These are phyloP conservation scores for Tipula vernalis DNA, from an alignment of 2,888 invertebrate genomes.

Conservation along the genomic window DNA sequence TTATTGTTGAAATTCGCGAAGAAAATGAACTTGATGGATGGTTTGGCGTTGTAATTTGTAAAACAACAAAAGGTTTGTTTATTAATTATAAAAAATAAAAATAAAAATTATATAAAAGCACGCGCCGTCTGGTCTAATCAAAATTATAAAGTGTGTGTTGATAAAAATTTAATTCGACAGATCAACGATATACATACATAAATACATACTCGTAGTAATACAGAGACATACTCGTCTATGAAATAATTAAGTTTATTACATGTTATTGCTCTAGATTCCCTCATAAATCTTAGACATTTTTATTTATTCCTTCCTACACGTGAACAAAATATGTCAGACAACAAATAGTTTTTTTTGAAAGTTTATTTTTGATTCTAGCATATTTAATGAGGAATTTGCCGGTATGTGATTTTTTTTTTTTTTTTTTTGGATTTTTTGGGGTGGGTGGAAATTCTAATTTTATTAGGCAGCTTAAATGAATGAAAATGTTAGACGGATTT, in stretches of 20 bases:
- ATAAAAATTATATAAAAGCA: neutral
- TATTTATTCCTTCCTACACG: neutral
- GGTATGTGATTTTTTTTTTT: neutral
- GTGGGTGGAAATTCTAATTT: no score
- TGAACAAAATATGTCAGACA: neutral
- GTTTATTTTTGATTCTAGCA: neutral
- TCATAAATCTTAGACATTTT: neutral
- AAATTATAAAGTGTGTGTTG: no score
- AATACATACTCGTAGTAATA: no score
- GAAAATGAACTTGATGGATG: conserved; percentile 23
- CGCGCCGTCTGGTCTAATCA: neutral
- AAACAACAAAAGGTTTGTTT: conserved; percentile 51
- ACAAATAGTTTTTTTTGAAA: neutral
- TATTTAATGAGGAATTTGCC: neutral
- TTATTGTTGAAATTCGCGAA: conserved; percentile 47
- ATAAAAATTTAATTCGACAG: no score
- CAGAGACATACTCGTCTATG: neutral
- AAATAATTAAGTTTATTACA: neutral
- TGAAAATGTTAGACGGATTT: no score
- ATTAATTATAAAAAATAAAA: neutral
- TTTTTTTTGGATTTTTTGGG: no score
- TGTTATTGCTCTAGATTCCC: neutral
- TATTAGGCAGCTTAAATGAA: no score
- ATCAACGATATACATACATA: neutral
- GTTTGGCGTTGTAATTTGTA: conserved; percentile 59